phyloP scores from a whole-genome alignment of 2,888 invertebrate species.

The Pachymerium ferrugineum region DNA sequence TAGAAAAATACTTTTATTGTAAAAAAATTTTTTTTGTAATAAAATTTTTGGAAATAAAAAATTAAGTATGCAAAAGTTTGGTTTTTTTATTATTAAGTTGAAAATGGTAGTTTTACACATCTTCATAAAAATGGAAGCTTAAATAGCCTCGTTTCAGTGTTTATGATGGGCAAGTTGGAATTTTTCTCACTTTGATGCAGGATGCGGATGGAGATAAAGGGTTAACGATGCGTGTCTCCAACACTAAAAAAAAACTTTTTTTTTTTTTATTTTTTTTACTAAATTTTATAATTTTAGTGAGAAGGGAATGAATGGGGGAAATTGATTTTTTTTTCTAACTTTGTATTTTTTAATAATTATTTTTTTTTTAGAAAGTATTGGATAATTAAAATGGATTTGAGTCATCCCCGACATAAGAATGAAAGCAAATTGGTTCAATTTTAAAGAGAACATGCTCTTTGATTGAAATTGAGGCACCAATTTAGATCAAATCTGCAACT shows the following conservation, averaged over 20 bases:
- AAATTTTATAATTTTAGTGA: too few species aligned
- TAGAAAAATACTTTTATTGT: conserved; percentile 14
- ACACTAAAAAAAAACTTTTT: neutral
- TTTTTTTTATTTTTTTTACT: too few species aligned
- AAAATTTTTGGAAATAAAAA: neutral
- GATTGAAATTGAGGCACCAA: conserved; percentile 14
- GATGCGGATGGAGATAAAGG: neutral
- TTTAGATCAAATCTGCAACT: too few species aligned
- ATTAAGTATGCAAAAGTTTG: neutral
- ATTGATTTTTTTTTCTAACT: too few species aligned
- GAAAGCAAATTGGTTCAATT: conserved; percentile 7
- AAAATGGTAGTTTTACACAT: too few species aligned
- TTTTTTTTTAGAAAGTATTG: too few species aligned
- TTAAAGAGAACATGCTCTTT: neutral
- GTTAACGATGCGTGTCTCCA: neutral
- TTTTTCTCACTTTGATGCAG: neutral
- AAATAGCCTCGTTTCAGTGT: too few species aligned
- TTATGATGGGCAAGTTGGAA: too few species aligned
- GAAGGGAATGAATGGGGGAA: too few species aligned
- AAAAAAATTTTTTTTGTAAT: neutral
- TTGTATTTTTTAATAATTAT: too few species aligned
- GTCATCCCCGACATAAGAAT: neutral
- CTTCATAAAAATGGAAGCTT: too few species aligned
- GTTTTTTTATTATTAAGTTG: too few species aligned
- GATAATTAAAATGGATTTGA: neutral